Evolutionary conservation across 2,797 vertebrate genomes (phyloP), one percentile per base, ranked within the genome.

Genomic region (Poeciliopsis gracilis): DNA sequence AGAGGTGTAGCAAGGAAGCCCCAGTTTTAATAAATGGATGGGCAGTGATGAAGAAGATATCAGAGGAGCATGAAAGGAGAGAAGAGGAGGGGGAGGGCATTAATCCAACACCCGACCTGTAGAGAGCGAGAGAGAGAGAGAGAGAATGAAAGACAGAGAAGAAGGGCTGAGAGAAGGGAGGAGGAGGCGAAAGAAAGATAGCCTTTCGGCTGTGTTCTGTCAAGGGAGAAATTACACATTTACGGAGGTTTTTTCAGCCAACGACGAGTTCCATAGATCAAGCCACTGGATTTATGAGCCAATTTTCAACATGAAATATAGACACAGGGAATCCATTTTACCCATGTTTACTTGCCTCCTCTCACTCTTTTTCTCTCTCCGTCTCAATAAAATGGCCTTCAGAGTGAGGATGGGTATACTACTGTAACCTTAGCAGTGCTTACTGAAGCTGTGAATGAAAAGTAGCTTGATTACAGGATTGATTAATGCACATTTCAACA

Each of bases 221-320:
- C 97, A 99, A 98, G 98, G 97, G 97, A 99, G 97, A 99, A 99
- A 99, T 99, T 99, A 99, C 97, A 98, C 97, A 98, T 98, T 98
- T 98, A 98, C 97, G 96, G 96, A 97, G 97, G 97, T 97, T 99
- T 98, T 98, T 98, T 97, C 97, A 97, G 96, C 97, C 97, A 96
- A 95, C 96, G 96, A 98, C 96, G 96, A 96, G 94, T 94, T 96
- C 96, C 97, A 99, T 99, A 98, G 97, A 99, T 99, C 98, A 99
- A 97, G 88, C 96, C 82, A 72, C 94, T 95, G 97, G 97, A 98
- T 98, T 98, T 95, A 97, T 97, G 94, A 98, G 97, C 97, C 98
- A 99, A 98, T 99, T 98, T 98, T 96, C 97, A 97, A 96, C 97
- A 97, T 98, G 98, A 99, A 98, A 99, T 99, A 99, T 99, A 98